These are phyloP conservation scores for Lysiphlebus fabarum DNA, from an alignment of 1,140 invertebrate genomes.

Conservation along the genomic window DNA sequence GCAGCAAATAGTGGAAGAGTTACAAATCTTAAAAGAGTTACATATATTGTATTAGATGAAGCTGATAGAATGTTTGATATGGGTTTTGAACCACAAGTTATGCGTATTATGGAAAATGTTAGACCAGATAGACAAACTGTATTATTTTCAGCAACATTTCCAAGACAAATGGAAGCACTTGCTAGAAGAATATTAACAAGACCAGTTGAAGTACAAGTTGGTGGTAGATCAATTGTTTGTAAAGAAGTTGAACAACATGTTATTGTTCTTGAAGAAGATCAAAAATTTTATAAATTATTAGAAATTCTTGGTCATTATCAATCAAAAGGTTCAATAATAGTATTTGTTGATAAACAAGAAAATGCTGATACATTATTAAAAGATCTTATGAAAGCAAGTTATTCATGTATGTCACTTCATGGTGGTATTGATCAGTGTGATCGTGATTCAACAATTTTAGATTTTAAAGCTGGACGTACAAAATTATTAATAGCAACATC, in stretches of 20 bases:
- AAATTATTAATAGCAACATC: slow-evolving; percentile 88
- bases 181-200: slow-evolving; percentile 89
- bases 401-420: slow-evolving; percentile 93
- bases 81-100: slow-evolving; percentile 99
- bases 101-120: slow-evolving; percentile 96
- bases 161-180: slow-evolving; percentile 97
- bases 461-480: slow-evolving; percentile 94
- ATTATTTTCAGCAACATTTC: slow-evolving; percentile 98
- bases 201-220: slow-evolving; percentile 98
- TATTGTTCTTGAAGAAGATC: slow-evolving; percentile 90
- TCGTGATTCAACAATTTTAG: slow-evolving; percentile 94
- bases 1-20: slow-evolving; percentile 96
- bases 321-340: slow-evolving; percentile 88
- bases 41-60: slow-evolving; percentile 97
- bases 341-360: slow-evolving; percentile 99
- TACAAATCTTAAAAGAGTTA: slow-evolving; percentile 92
- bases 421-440: slow-evolving; percentile 99
- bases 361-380: slow-evolving; percentile 92
- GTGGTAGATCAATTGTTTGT: slow-evolving; percentile 95
- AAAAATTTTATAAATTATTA: slow-evolving; percentile 96
- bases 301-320: slow-evolving; percentile 94
- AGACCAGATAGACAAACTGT: slow-evolving; percentile 97
- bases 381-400: slow-evolving; percentile 95
- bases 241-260: slow-evolving; percentile 97
- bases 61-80: slow-evolving; percentile 99